phyloP scores from a whole-genome alignment of 2,113 vertebrate genomes.

The Alligator sinensis region DNA sequence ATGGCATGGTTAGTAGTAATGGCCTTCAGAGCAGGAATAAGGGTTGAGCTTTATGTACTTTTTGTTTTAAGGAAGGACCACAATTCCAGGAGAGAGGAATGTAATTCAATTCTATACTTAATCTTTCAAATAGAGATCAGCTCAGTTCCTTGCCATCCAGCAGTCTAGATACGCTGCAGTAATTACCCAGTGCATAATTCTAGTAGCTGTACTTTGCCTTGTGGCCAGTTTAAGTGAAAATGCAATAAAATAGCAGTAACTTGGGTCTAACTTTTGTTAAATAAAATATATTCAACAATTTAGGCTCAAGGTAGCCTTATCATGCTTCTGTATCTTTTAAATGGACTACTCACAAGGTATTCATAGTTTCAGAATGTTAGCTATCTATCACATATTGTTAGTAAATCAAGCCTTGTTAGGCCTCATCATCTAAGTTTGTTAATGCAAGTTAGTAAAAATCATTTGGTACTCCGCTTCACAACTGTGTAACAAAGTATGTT shows the following conservation, averaged over 20 bases:
- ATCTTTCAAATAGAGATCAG: neutral
- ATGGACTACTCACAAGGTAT: neutral
- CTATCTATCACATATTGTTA: accelerated
- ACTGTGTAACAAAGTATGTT: neutral
- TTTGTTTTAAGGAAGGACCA: neutral
- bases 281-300: neutral
- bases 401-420: neutral
- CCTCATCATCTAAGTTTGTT: neutral
- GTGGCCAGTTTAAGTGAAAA: neutral
- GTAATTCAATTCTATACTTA: neutral
- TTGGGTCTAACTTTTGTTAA: neutral
- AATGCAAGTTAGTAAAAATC: neutral
- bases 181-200: neutral
- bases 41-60: neutral
- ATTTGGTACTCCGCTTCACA: neutral
- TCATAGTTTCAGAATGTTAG: neutral
- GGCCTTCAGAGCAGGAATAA: neutral
- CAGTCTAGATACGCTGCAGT: neutral
- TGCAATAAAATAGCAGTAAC: neutral
- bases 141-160: neutral
- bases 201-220: neutral
- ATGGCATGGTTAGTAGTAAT: neutral
- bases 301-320: neutral
- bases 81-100: neutral
- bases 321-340: neutral